These are phyloP conservation scores for Tokudaia muenninki DNA, from an alignment of 2,797 vertebrate species.

Conservation along the genomic window DNA sequence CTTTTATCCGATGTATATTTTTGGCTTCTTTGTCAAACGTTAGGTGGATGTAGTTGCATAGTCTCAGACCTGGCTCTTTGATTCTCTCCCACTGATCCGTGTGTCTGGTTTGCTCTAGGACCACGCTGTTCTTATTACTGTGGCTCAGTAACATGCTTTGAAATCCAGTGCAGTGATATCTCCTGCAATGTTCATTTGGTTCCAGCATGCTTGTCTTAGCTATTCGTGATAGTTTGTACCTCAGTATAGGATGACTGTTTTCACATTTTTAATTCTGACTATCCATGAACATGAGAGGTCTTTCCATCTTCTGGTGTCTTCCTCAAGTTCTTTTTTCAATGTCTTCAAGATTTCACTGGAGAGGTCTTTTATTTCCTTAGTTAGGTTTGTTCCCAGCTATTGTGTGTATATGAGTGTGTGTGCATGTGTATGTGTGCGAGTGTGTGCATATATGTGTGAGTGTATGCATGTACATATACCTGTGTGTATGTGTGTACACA, in stretches of 20 bases:
- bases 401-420: neutral
- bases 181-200: neutral
- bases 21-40: neutral
- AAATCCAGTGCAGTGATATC: neutral
- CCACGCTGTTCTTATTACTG: neutral
- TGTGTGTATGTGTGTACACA: too few species aligned
- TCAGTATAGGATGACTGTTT: neutral
- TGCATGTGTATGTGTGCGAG: neutral
- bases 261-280: neutral
- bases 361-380: neutral
- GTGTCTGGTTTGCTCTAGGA: neutral
- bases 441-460: neutral
- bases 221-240: neutral
- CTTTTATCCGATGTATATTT: neutral
- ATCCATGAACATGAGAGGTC: neutral
- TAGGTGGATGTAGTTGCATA: neutral
- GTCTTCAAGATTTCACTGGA: neutral
- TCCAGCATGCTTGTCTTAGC: neutral
- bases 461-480: neutral
- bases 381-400: neutral
- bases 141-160: neutral
- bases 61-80: neutral
- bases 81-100: neutral
- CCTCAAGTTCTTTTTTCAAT: neutral
- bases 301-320: neutral